Conservation (phyloP, 2,797 vertebrate species). For the Gastrophryne carolinensis region DNA sequence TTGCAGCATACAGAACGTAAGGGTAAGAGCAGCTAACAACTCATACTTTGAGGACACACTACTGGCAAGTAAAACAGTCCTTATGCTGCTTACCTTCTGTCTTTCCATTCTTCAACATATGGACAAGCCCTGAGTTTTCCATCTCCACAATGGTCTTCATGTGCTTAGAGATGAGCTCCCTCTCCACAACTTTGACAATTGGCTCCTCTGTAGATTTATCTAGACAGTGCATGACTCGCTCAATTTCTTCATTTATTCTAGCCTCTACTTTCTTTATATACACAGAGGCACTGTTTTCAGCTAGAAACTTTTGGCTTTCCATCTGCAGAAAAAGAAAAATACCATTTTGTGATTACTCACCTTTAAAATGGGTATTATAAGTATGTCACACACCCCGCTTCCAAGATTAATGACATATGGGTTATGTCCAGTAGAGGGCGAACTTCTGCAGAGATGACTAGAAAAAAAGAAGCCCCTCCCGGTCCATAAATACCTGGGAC, state of each 20-base stretch:
- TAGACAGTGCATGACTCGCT: conserved; percentile 95
- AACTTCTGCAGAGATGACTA: too few relatives aligned
- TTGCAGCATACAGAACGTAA: too few relatives aligned
- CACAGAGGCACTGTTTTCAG: conserved; percentile 96
- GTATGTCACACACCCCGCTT: too few relatives aligned
- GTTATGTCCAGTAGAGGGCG: too few relatives aligned
- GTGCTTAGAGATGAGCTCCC: conserved; percentile 96
- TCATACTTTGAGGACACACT: too few relatives aligned
- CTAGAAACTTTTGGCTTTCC: conserved; percentile 98
- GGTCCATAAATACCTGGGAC: too few relatives aligned
- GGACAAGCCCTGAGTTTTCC: conserved; percentile 95
- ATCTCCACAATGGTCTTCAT: conserved; percentile 99
- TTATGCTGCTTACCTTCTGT: conserved; percentile 85
- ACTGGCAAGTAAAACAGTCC: too few relatives aligned
- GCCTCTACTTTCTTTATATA: conserved; percentile 98
- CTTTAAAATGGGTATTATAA: too few relatives aligned
- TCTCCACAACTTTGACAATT: conserved; percentile 94
- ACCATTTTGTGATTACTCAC: too few relatives aligned
- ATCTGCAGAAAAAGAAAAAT: conserved; percentile 83
- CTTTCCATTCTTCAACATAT: conserved; percentile 97
- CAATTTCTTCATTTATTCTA: conserved; percentile 97
- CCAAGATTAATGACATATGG: too few relatives aligned
- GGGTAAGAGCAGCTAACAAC: too few relatives aligned
- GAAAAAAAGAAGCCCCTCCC: too few relatives aligned
- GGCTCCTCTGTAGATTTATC: conserved; percentile 97